Base-by-base conservation (phyloP, 1,140 invertebrate species). In the Penaeus chinensis region DNA sequence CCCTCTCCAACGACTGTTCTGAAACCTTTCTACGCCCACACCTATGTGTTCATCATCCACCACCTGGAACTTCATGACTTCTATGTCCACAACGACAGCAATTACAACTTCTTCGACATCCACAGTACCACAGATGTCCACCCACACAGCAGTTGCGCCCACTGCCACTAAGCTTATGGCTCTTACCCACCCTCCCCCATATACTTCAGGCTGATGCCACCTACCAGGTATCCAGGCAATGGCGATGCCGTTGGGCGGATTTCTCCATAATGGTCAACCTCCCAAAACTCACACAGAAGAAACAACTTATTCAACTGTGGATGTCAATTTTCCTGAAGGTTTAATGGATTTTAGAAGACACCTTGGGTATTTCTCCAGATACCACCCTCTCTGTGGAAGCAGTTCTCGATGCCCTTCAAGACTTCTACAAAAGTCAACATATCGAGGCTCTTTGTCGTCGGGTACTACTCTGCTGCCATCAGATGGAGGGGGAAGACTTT, bases 211-310 rank as follows among this genome's bases (percentile, higher is more conserved):
- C 65, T 22, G 65, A 66, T 24, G 24, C 65, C 76, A 69, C 63
- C 5, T 83, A 27, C 66, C 63, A 83, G 66, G 65, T 69, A 7
- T 66, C 54, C 27, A 66, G 82, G 54, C 32, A 83, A 4, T 83
- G 66, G 63, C 2, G 82, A n/a, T 65, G 82, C 63, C 22, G 63
- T 5, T 83, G 82, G 82, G 8, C 60, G 1, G 82, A 83, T 37
- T 83, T 5, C 32, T 24, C 82, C 5, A 42, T 54, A 20, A 83
- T 83, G 63, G 11, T 69, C 11, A 10, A 83, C 42, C 16, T 4
- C 13, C 18, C 62, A 2, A n/a, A 69, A 54, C 32, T 83, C 3
- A 37, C 80, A n/a, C 47, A 3, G 13, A 18, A 82, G 24, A 82
- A 61, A 3, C 80, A 20, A 63, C 66, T 60, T 4, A 47, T 84